Percentiles rank a stretch among this genome's conserved stretches.
These are phyloP conservation scores for Drosophila obscura DNA, from an alignment of 1,140 invertebrate species.

Conservation along the genomic window DNA sequence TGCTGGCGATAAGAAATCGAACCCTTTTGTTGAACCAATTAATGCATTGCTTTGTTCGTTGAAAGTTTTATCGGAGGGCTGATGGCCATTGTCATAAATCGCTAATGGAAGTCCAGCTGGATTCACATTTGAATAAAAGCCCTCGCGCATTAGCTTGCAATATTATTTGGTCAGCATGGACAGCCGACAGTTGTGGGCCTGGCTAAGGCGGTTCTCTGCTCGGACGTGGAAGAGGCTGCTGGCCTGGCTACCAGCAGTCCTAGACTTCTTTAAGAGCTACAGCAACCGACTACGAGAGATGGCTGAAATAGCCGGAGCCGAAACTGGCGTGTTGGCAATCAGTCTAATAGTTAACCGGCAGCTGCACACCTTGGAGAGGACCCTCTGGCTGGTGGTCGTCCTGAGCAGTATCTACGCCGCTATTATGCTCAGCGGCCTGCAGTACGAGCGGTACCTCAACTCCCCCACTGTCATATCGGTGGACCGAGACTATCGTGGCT, in stretches of 20 bases:
- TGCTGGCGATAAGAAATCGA: no score
- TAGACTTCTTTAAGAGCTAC: not conserved
- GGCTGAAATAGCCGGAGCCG: slow-evolving; percentile 52
- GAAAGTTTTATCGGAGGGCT: slow-evolving; percentile 62
- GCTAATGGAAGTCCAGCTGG: slow-evolving; percentile 48
- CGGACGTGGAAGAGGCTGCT: slow-evolving; percentile 1
- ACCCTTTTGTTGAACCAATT: slow-evolving; percentile 7
- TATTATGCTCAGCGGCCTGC: slow-evolving; percentile 53
- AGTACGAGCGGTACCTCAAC: slow-evolving; percentile 81
- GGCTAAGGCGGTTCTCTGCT: not conserved
- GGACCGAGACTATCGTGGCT: slow-evolving; percentile 87
- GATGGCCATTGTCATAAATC: slow-evolving; percentile 70
- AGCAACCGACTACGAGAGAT: slow-evolving; percentile 31
- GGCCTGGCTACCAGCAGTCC: not conserved
- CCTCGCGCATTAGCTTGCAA: not conserved
- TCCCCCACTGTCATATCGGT: slow-evolving; percentile 88
- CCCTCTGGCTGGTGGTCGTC: slow-evolving; percentile 63
- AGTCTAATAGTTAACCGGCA: slow-evolving; percentile 52
- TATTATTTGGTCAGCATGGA: slow-evolving; percentile 29
- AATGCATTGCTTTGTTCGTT: slow-evolving; percentile 27
- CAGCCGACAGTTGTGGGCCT: slow-evolving; percentile 4
- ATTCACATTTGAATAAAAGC: slow-evolving; percentile 36
- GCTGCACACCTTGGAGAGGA: slow-evolving; percentile 58
- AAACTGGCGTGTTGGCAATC: slow-evolving; percentile 68
- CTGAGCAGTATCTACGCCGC: slow-evolving; percentile 55